Conservation (phyloP, 2,797 vertebrate species). For the Anas flavirostris region DNA sequence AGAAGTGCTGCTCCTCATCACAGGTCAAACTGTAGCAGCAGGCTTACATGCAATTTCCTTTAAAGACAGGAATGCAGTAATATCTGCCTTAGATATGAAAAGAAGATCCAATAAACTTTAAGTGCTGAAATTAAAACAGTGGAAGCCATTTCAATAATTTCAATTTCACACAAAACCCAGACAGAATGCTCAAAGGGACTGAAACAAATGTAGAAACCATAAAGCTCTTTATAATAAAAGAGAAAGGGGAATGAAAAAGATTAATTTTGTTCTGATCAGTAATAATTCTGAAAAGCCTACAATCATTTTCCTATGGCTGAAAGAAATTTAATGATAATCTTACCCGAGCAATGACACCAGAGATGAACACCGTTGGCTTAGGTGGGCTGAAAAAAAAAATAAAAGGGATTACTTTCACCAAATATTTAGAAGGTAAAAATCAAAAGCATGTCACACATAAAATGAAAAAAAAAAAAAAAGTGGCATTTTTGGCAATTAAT, state of each 20-base stretch:
- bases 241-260: neutral
- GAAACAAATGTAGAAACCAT: neutral
- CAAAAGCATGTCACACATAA: neutral
- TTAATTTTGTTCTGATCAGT: neutral
- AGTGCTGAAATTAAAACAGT: neutral
- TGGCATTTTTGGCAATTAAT: neutral
- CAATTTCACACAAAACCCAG: conserved; percentile 9
- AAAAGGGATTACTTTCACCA: conserved; percentile 5
- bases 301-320: neutral
- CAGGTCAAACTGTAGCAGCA: neutral
- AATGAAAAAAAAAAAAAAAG: neutral
- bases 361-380: conserved; percentile 88
- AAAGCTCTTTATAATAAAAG: neutral
- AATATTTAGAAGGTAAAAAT: neutral
- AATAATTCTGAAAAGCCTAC: neutral
- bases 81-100: conserved; percentile 11
- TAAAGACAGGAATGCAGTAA: conserved; percentile 3
- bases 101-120: conserved; percentile 12
- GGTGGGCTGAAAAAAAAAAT: conserved; percentile 81
- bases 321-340: neutral
- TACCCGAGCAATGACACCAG: conserved; percentile 92
- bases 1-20: neutral
- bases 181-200: conserved; percentile 20
- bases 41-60: neutral
- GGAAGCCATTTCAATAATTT: conserved; percentile 16